These are phyloP conservation scores for Tenthredo distinguenda DNA, from an alignment of 2,888 invertebrate genomes.

Conservation along the genomic window DNA sequence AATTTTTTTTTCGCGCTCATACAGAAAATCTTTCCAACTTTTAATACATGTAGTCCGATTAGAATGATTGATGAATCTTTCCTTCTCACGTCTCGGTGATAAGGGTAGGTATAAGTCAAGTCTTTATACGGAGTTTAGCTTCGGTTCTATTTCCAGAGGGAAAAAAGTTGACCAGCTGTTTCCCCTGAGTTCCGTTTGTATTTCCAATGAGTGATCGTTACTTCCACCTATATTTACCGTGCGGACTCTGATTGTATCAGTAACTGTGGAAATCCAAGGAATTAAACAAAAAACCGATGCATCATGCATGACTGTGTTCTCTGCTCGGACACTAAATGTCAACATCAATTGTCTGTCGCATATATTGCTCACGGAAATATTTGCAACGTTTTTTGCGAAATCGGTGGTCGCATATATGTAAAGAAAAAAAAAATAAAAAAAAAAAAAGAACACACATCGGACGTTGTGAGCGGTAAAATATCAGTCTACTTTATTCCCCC, in stretches of 20 bases:
- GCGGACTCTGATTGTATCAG: not conserved
- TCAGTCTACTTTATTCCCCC: not conserved
- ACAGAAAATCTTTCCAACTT: not conserved
- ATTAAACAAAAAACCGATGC: not conserved
- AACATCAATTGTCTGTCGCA: not conserved
- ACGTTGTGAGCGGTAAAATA: not conserved
- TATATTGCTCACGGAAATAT: not conserved
- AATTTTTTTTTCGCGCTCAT: not conserved
- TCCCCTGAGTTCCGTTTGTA: not conserved
- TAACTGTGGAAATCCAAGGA: not conserved
- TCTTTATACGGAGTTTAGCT: not conserved
- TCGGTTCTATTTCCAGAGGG: not conserved
- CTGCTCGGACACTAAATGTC: not conserved
- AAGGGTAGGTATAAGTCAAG: not conserved
- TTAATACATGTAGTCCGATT: not conserved
- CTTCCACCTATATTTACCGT: not conserved
- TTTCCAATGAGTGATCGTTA: constrained; percentile 12
- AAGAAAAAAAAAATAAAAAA: not conserved
- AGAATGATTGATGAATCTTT: not conserved
- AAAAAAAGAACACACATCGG: not conserved
- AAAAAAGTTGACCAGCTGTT: constrained; percentile 8
- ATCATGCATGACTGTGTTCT: not conserved
- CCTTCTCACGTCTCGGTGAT: not conserved
- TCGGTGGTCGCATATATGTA: not conserved
- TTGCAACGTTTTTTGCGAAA: not conserved